These are phyloP conservation scores for Furnarius figulus DNA, from an alignment of 2,113 vertebrate genomes.

Conservation along the genomic window DNA sequence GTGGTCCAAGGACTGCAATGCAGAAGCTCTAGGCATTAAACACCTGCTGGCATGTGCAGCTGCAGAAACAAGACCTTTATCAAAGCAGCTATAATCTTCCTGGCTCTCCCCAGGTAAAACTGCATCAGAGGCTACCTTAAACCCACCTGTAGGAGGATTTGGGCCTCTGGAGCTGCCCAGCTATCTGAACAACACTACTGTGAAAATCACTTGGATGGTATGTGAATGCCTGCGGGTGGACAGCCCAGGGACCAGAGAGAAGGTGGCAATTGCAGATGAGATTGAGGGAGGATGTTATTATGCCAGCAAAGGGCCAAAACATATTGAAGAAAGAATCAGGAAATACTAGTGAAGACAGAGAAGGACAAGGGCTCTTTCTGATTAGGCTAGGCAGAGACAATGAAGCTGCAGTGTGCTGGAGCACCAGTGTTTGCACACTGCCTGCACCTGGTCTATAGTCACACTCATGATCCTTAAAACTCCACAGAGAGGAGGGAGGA, in stretches of 20 bases:
- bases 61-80: background rate
- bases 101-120: background rate
- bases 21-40: background rate
- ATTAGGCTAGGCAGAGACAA: background rate
- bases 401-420: background rate
- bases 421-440: background rate
- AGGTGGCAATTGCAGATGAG: background rate
- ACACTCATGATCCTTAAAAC: background rate
- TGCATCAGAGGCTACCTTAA: background rate
- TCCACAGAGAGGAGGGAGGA: background rate
- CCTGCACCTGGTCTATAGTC: background rate
- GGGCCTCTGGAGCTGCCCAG: background rate
- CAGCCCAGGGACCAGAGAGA: background rate
- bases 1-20: background rate
- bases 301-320: background rate
- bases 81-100: background rate
- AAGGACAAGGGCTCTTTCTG: constrained; percentile 11
- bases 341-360: background rate
- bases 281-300: background rate
- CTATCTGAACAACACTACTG: background rate
- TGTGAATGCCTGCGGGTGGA: background rate
- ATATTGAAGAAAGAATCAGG: background rate
- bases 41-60: background rate
- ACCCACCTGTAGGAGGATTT: background rate
- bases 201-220: background rate